Percentiles rank a stretch among this genome's conserved stretches.
Conservation (phyloP, 1,140 invertebrate genomes). For the Bombus consobrinus region DNA sequence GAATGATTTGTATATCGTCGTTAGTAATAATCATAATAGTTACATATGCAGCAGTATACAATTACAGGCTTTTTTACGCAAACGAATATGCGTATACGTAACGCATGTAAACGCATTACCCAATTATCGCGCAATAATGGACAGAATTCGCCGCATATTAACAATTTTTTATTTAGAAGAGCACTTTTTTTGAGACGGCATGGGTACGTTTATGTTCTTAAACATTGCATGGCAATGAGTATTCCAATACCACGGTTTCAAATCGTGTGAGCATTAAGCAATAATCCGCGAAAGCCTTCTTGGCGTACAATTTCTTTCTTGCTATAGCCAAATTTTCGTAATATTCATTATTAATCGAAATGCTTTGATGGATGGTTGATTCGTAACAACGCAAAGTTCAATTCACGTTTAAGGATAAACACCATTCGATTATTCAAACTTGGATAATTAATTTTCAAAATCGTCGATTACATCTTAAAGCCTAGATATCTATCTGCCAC, state of each 20-base stretch:
- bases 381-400: conserved; percentile 4
- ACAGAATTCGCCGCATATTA: conserved; percentile 46
- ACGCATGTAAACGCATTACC: conserved; percentile 32
- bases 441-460: neutral
- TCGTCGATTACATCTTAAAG: conserved; percentile 16
- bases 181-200: conserved; percentile 79
- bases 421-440: neutral
- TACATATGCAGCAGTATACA: conserved; percentile 39
- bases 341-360: neutral
- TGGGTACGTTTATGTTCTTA: conserved; percentile 60
- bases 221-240: conserved; percentile 37
- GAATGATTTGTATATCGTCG: conserved; percentile 47
- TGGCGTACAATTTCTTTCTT: conserved; percentile 4
- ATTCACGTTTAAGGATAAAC: conserved; percentile 2
- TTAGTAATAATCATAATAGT: conserved; percentile 54
- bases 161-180: conserved; percentile 72
- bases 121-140: conserved; percentile 45
- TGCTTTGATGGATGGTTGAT: neutral
- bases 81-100: conserved; percentile 31
- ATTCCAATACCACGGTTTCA: conserved; percentile 14
- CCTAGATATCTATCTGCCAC: conserved; percentile 1
- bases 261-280: conserved; percentile 20
- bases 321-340: conserved; percentile 7
- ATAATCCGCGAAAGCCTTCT: conserved; percentile 10
- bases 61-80: conserved; percentile 39